Percentiles rank a stretch among this genome's conserved stretches.
These are phyloP conservation scores for Hyposmocoma kahamanoa DNA, from an alignment of 1,140 invertebrate species.

Conservation along the genomic window DNA sequence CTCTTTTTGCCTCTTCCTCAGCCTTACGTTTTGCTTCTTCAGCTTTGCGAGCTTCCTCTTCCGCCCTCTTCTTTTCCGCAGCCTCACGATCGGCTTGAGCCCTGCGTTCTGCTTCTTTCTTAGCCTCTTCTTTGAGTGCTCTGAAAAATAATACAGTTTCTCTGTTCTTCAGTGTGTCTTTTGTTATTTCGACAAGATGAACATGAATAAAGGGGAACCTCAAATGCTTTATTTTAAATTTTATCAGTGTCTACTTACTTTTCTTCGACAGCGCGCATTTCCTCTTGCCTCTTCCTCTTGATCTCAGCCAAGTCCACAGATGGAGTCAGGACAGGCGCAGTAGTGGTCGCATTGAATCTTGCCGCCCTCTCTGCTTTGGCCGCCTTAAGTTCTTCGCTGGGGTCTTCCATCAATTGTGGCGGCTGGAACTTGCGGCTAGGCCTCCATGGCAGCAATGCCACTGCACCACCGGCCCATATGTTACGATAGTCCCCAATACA, in stretches of 20 bases:
- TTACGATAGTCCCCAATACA: constrained; percentile 31
- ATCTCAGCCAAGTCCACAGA: constrained; percentile 74
- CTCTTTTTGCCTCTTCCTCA: constrained; percentile 62
- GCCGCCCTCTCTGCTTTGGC: constrained; percentile 71
- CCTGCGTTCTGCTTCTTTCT: constrained; percentile 63
- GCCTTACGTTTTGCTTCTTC: constrained; percentile 54
- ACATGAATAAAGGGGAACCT: too few species aligned
- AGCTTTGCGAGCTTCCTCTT: constrained; percentile 71
- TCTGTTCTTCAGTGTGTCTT: too few species aligned
- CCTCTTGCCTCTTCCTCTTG: constrained; percentile 75
- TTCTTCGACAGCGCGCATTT: constrained; percentile 76
- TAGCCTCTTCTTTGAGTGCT: constrained; percentile 70
- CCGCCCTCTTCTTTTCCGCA: constrained; percentile 53
- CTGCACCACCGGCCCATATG: constrained; percentile 60
- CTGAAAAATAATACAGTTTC: too few species aligned
- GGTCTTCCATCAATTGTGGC: constrained; percentile 73
- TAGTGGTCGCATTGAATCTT: constrained; percentile 64
- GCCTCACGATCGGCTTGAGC: constrained; percentile 58
- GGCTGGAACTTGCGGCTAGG: constrained; percentile 78
- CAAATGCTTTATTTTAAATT: too few species aligned
- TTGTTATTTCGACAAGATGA: too few species aligned
- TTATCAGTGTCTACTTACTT: too few species aligned
- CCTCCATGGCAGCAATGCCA: constrained; percentile 76
- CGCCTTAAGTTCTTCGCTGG: constrained; percentile 72
- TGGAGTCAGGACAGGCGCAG: constrained; percentile 65